These are phyloP conservation scores for Bufo bufo DNA, from an alignment of 2,113 vertebrate species.

Conservation along the genomic window DNA sequence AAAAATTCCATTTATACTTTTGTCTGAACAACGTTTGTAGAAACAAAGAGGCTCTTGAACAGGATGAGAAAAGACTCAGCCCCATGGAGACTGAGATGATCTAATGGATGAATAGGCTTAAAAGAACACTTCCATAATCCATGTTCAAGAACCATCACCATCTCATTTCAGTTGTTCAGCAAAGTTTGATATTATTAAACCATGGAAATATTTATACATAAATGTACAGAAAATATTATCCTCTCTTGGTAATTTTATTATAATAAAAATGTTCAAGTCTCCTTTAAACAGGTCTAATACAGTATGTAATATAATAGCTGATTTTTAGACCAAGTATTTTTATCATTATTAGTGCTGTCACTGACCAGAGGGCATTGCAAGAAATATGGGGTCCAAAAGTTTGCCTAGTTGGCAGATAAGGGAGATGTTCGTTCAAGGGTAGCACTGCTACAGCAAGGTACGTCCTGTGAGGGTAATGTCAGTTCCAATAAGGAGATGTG, in stretches of 20 bases:
- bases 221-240: background rate
- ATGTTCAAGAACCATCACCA: background rate
- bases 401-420: too few species aligned
- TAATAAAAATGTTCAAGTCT: background rate
- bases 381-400: too few species aligned
- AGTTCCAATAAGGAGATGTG: too few species aligned
- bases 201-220: background rate
- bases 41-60: conserved; percentile 22
- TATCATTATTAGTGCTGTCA: too few species aligned
- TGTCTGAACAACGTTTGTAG: background rate
- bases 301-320: too few species aligned
- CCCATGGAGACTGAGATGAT: conserved; percentile 4
- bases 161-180: background rate
- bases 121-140: background rate
- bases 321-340: too few species aligned
- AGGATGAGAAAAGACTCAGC: conserved; percentile 9
- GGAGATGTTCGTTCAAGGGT: too few species aligned
- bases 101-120: conserved; percentile 11
- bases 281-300: background rate
- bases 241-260: background rate
- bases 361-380: too few species aligned
- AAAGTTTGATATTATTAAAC: conserved; percentile 1
- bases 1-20: conserved; percentile 33
- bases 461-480: too few species aligned
- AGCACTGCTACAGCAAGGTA: too few species aligned